Conservation (phyloP, 2,888 invertebrate genomes). For the Apamea anceps region DNA sequence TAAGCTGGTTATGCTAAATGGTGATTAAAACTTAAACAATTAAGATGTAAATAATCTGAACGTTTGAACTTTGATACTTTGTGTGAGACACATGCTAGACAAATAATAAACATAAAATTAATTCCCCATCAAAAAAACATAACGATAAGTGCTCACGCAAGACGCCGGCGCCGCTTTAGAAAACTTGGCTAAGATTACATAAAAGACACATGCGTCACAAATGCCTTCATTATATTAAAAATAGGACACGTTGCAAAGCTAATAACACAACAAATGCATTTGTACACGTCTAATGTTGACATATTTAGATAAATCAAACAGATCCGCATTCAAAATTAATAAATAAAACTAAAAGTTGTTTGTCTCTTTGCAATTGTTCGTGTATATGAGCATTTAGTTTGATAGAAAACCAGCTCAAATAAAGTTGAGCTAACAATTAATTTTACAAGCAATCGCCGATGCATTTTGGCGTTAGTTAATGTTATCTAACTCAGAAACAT, state of each 20-base stretch:
- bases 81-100: not conserved
- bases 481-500: not conserved
- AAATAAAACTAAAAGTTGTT: not conserved
- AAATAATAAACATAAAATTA: conserved; percentile 9
- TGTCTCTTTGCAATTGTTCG: not conserved
- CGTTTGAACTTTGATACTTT: not conserved
- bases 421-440: too few relatives aligned
- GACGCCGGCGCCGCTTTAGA: not conserved
- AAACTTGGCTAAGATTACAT: not conserved
- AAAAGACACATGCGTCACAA: conserved; percentile 12
- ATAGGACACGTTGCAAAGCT: conserved; percentile 10
- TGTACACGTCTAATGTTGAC: conserved; percentile 22
- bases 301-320: conserved; percentile 37
- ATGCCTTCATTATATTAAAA: conserved; percentile 13
- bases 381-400: not conserved
- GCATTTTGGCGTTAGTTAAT: not conserved
- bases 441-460: too few relatives aligned
- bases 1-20: not conserved
- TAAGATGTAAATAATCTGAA: not conserved
- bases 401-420: not conserved
- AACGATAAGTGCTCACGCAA: not conserved
- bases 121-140: conserved; percentile 2
- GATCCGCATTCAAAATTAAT: not conserved
- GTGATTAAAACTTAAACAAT: not conserved
- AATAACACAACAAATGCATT: conserved; percentile 35